Evolutionary conservation across 2,113 vertebrate species (phyloP).

Genomic region (Eretmochelys imbricata): DNA sequence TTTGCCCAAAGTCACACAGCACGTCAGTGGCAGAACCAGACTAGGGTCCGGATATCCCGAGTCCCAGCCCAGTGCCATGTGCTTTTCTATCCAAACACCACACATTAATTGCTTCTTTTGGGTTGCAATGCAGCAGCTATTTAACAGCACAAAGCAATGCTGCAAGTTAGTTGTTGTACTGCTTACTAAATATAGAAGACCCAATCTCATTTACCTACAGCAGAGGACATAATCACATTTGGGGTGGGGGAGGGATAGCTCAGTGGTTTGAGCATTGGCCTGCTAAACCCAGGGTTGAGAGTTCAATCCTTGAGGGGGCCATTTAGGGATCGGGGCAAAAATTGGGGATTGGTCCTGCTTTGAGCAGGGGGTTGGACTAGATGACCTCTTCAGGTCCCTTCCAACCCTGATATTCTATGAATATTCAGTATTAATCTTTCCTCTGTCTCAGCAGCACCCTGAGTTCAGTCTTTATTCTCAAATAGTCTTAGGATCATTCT

Average conservation of each 20-base stretch:
- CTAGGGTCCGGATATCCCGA: not conserved
- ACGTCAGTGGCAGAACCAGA: not conserved
- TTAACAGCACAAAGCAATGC: not conserved
- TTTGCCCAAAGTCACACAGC: not conserved
- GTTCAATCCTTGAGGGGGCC: too few relatives aligned
- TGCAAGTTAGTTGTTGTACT: not conserved
- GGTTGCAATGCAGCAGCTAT: not conserved
- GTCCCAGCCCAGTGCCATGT: not conserved
- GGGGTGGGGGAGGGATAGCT: too few relatives aligned
- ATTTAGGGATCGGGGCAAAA: too few relatives aligned
- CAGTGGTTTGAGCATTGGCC: too few relatives aligned
- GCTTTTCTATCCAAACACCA: rapidly evolving
- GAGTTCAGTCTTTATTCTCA: not conserved
- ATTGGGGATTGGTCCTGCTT: too few relatives aligned
- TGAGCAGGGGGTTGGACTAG: too few relatives aligned
- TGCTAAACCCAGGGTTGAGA: too few relatives aligned
- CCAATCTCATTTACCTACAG: not conserved
- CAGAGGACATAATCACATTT: not conserved
- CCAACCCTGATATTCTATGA: too few relatives aligned
- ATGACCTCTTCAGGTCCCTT: too few relatives aligned
- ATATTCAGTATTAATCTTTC: not conserved
- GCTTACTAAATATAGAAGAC: not conserved
- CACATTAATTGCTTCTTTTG: not conserved
- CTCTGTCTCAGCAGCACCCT: not conserved
- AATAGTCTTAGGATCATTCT: not conserved